Evolutionary conservation across 1,140 invertebrate genomes (phyloP), one percentile per base, ranked within the genome.

Genomic region (Drosophila subobscura): DNA sequence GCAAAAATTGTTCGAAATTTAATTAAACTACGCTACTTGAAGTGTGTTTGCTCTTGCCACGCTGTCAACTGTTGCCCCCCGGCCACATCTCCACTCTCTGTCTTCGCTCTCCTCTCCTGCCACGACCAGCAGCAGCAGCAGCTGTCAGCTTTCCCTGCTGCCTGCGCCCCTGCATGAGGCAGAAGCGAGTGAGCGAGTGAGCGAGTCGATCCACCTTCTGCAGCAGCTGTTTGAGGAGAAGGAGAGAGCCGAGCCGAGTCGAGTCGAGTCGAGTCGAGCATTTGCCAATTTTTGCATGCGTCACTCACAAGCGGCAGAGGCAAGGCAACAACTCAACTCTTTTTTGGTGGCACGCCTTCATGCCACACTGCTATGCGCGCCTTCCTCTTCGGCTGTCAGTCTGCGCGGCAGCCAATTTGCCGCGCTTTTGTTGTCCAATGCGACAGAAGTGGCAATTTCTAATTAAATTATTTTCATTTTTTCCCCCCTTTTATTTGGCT

Each of bases 361-460:
- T 45, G 12, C 40, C 50, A 16, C 29, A 20, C 16, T n/a, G 25
- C 45, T 41, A 40, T 56, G 10, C 33, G 5, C 27, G 33, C 10
- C 33, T 47, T 58, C 10, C 8, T 29, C 41, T 37, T 14, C 3
- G 7, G 23, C 47, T 51, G 29, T 33, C 22, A 40, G 53, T 23
- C 41, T 47, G 49, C 23, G 41, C 57, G 65, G 60, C 77, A 83
- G 83, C 78, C 83, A 86, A 86, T 86, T 86, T 86, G 83, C 78
- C 64, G 50, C 59, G 70, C 83, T 88, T 86, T 86, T 88, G 83
- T 86, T 86, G 83, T 77, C 78, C 77, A 81, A 78, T 78, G 83
- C 74, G 77, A 86, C 77, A 79, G 83, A 76, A 88, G 75, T 86
- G 83, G 83, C 78, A 88, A 88, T 88, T 88, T 86, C 83, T 86